phyloP scores from a whole-genome alignment of 2,797 vertebrate genomes.

The Merluccius polli region DNA sequence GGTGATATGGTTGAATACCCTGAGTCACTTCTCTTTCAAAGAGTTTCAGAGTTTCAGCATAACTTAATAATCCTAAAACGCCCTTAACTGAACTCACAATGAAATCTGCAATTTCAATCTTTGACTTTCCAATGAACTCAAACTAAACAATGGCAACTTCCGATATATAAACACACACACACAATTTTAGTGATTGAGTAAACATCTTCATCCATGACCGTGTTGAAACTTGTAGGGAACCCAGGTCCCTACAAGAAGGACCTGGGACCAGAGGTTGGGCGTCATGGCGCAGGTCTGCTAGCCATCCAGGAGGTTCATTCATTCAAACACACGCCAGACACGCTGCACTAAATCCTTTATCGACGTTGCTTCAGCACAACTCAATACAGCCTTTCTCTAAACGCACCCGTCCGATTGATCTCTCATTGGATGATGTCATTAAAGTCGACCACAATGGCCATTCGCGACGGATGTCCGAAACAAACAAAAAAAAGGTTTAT shows the following conservation, averaged over 20 bases:
- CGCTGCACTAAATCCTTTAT: slow-evolving; percentile 1
- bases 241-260: neutral
- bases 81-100: no score
- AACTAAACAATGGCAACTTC: no score
- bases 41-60: neutral
- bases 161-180: no score
- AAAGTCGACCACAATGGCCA: neutral
- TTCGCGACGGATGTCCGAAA: neutral
- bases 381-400: neutral
- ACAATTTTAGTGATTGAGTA: no score
- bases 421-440: neutral
- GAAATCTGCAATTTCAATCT: no score
- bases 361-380: slow-evolving; percentile 3
- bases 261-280: neutral
- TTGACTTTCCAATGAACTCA: no score
- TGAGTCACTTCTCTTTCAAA: neutral
- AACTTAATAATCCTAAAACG: neutral
- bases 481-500: neutral
- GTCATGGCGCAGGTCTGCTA: neutral
- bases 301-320: neutral
- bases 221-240: neutral
- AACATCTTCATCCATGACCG: neutral
- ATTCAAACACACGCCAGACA: slow-evolving; percentile 3
- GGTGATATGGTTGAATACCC: neutral
- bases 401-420: neutral